phyloP scores from a whole-genome alignment of 2,888 invertebrate species.

The Cephus pygmeus region DNA sequence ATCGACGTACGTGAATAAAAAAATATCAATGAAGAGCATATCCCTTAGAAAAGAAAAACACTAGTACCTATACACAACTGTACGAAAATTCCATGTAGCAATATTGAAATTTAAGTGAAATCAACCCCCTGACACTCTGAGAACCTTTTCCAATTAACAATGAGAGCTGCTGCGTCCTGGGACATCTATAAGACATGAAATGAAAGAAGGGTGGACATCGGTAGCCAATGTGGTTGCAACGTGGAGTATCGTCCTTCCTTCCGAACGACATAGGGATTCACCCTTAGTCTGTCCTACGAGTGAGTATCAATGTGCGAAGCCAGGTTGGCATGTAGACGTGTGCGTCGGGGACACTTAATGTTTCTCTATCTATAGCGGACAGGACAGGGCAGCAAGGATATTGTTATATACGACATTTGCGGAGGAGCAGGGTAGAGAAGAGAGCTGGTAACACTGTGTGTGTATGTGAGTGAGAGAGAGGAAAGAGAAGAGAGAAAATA shows the following conservation, averaged over 20 bases:
- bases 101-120: neutral
- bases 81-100: neutral
- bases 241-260: conserved; percentile 13
- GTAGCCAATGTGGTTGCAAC: conserved; percentile 36
- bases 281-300: neutral
- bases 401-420: conserved; percentile 64
- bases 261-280: neutral
- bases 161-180: conserved; percentile 44
- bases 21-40: neutral
- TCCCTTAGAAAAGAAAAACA: neutral
- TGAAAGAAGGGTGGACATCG: conserved; percentile 51
- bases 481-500: neutral
- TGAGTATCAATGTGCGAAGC: conserved; percentile 1
- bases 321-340: conserved; percentile 25
- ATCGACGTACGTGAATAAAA: neutral
- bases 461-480: conserved; percentile 22
- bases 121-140: neutral
- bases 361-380: conserved; percentile 63
- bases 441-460: conserved; percentile 30
- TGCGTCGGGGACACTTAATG: conserved; percentile 59
- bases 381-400: conserved; percentile 55
- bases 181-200: conserved; percentile 48
- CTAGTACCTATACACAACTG: neutral
- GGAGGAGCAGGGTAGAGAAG: conserved; percentile 43
- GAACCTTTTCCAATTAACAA: conserved; percentile 8